These are phyloP conservation scores for Aphidius gifuensis DNA, from an alignment of 1,140 invertebrate species.

Conservation along the genomic window DNA sequence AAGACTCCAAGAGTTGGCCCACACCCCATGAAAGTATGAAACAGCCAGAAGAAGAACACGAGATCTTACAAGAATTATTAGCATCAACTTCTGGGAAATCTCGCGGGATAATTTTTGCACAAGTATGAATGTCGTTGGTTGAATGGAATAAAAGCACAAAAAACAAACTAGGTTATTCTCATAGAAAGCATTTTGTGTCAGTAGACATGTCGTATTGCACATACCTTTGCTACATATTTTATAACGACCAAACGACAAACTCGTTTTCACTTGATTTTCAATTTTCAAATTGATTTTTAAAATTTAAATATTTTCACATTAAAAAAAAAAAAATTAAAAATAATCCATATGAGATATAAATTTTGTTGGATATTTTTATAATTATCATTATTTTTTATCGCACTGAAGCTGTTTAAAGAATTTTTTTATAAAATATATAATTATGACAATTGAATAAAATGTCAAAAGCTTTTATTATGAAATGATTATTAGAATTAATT, in stretches of 20 bases:
- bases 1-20: slow-evolving; percentile 2
- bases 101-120: slow-evolving; percentile 23
- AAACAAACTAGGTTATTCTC: slow-evolving; percentile 4
- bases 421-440: too few relatives aligned
- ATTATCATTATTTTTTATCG: too few relatives aligned
- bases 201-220: slow-evolving; percentile 10
- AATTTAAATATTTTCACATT: too few relatives aligned
- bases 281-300: too few relatives aligned
- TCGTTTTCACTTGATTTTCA: neutral
- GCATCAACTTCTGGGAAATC: slow-evolving; percentile 27
- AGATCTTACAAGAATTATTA: slow-evolving; percentile 29
- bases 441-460: too few relatives aligned
- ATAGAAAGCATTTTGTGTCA: neutral
- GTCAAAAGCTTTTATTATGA: too few relatives aligned
- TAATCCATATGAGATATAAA: too few relatives aligned
- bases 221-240: too few relatives aligned
- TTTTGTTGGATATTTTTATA: too few relatives aligned
- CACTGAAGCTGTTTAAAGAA: too few relatives aligned
- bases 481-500: too few relatives aligned
- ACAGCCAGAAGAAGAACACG: slow-evolving; percentile 27
- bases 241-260: slow-evolving; percentile 15
- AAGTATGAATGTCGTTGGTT: neutral
- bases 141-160: neutral
- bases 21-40: slow-evolving; percentile 24
- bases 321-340: too few relatives aligned